Base-by-base conservation (phyloP, 2,113 vertebrate species). In the Ranitomeya variabilis region DNA sequence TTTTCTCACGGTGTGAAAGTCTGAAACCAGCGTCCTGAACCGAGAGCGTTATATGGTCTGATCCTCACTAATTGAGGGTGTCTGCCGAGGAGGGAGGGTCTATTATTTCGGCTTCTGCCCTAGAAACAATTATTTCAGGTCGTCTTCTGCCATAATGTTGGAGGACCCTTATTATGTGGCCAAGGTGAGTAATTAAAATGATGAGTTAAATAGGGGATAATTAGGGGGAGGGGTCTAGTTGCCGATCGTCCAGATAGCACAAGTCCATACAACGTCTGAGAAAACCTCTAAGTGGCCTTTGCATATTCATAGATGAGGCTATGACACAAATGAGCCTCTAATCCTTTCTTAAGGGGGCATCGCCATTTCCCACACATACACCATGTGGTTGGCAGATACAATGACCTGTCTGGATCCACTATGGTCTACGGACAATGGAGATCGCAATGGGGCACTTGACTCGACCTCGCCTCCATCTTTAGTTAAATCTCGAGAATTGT, bases 1-100 rank as follows among this genome's bases (percentile, higher is more conserved):
- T 95, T 93, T 95, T 95, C 92, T 92, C 92, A 89, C 83, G 90
- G 92, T 89, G 92, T 90, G 92, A 90, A 91, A 90, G 91, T 94
- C 93, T 90, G 87, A 78, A 90, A 89, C 92, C 90, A 93, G 91
- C 91, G 90, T 91, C 89, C 91, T 90, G 84, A 89, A 91, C 90
- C 91, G 91, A 90, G 90, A 91, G 89, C 81, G 86, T 90, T 90
- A 90, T 91, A 92, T 92, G 87, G 85, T 91, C 90, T 85, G 89
- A 31, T 87, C 87, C 82, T 90, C 74, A 89, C 92, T 91, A 91
- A 92, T 91, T 69, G 91, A 93, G 6, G 13, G 90, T 93, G 92
- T 93, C 89, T 77, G 84, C 90, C 91, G 8, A 91, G 90, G 89
- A 85, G 91, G 86, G 91, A 92, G 90, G 93, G 92, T 91, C 84